These are phyloP conservation scores for Ophthalmolycus amberensis DNA, from an alignment of 2,113 vertebrate genomes.

Conservation along the genomic window DNA sequence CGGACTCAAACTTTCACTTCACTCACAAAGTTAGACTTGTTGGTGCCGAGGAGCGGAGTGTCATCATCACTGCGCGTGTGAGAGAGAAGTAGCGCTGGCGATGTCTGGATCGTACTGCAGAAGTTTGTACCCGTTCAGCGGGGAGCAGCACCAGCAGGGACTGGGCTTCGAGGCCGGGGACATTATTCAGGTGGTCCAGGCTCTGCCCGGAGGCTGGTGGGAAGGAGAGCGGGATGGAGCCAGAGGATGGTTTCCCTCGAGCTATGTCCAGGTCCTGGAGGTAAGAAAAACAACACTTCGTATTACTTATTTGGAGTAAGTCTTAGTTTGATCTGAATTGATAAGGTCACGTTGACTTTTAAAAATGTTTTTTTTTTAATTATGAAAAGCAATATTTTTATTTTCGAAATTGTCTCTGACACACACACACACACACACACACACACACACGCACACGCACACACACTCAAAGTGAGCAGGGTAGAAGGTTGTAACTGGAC, in stretches of 20 bases:
- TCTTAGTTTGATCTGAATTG: neutral
- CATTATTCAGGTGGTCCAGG: conserved; percentile 89
- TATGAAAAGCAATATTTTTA: neutral
- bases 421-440: too few relatives aligned
- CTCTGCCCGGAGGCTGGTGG: conserved; percentile 95
- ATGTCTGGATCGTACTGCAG: conserved; percentile 87
- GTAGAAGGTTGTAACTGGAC: neutral
- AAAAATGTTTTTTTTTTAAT: neutral
- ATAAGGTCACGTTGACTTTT: neutral
- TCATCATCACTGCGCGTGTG: neutral
- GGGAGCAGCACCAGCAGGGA: conserved; percentile 92
- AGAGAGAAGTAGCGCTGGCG: neutral
- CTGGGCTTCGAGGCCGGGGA: conserved; percentile 92
- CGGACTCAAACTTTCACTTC: neutral
- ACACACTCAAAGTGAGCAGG: neutral
- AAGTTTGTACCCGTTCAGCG: conserved; percentile 93
- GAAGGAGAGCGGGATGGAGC: conserved; percentile 94
- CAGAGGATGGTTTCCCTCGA: conserved; percentile 95
- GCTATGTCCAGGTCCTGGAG: conserved; percentile 95
- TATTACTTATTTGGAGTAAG: neutral
- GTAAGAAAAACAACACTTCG: conserved; percentile 76
- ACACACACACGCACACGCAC: too few relatives aligned
- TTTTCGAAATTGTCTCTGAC: neutral
- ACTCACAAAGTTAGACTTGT: neutral
- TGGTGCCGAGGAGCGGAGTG: neutral